Conservation (phyloP, 1,140 invertebrate genomes). For the Drosophila insularis region DNA sequence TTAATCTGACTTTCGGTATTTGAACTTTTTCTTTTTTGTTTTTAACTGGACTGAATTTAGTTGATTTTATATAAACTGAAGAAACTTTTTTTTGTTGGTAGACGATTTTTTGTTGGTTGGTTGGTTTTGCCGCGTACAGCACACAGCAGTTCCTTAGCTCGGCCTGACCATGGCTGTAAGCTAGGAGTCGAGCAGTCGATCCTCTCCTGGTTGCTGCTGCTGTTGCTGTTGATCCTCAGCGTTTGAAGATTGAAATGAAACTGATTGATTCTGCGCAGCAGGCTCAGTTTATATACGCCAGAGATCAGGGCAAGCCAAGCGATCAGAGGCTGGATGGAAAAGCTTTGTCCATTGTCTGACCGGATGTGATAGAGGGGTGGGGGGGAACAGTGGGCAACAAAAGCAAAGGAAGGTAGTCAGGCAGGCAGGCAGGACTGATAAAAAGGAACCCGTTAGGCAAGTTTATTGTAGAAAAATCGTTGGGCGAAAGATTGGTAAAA, state of each 20-base stretch:
- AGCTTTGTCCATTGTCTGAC: conserved; percentile 75
- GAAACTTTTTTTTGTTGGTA: conserved; percentile 30
- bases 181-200: conserved; percentile 39
- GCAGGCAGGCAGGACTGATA: conserved; percentile 1
- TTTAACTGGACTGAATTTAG: conserved; percentile 45
- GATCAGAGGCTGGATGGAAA: conserved; percentile 59
- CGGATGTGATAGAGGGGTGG: conserved; percentile 35
- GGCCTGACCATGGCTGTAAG: conserved; percentile 56
- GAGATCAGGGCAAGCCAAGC: conserved; percentile 35
- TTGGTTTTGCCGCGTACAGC: conserved; percentile 41
- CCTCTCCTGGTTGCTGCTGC: conserved; percentile 57
- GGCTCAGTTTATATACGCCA: conserved; percentile 68
- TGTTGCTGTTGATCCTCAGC: conserved; percentile 72
- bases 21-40: conserved; percentile 48
- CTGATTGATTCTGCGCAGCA: conserved; percentile 82
- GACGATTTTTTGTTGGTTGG: conserved; percentile 12
- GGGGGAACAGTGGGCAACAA: conserved; percentile 53
- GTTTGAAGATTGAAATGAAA: conserved; percentile 82
- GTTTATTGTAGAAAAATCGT: conserved; percentile 78
- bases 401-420: conserved; percentile 9
- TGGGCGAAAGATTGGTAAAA: conserved; percentile 63
- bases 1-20: conserved; percentile 80
- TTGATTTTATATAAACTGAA: conserved; percentile 30
- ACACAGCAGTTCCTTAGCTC: conserved; percentile 59
- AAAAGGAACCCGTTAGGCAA: conserved; percentile 70